Percentiles rank a stretch among this genome's conserved stretches.
Conservation (phyloP, 2,113 vertebrate genomes). For the Apodemus speciosus region DNA sequence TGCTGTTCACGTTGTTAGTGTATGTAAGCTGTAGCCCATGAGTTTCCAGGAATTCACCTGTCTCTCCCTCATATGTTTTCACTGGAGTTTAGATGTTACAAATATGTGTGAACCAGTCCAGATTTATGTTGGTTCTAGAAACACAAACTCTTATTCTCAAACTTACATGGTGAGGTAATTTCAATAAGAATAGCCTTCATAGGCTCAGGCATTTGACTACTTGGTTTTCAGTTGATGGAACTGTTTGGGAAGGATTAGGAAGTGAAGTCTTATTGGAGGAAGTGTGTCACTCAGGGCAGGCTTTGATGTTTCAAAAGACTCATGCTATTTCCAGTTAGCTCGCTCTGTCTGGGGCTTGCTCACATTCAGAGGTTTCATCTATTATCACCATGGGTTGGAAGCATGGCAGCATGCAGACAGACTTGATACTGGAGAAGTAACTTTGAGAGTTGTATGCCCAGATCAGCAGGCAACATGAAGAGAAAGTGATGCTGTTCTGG, state of each 20-base stretch:
- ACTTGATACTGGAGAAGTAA: not conserved
- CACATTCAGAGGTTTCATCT: not conserved
- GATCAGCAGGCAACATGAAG: not conserved
- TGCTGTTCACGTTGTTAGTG: not conserved
- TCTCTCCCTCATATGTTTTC: not conserved
- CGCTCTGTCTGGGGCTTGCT: not conserved
- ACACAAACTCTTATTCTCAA: not conserved
- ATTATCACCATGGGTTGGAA: not conserved
- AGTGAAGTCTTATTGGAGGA: too few species aligned
- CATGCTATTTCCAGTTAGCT: too few species aligned
- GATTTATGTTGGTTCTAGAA: not conserved
- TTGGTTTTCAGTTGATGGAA: not conserved
- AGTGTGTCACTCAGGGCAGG: too few species aligned
- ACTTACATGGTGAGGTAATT: not conserved
- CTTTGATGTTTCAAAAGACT: too few species aligned
- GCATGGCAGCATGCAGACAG: not conserved
- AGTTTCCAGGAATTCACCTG: not conserved
- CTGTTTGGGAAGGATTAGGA: too few species aligned
- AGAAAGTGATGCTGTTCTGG: not conserved
- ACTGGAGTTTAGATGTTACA: not conserved
- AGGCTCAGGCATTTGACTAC: not conserved
- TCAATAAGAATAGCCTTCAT: not conserved
- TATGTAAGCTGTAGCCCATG: not conserved
- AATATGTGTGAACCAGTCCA: not conserved
- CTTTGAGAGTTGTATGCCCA: not conserved